These are phyloP conservation scores for Amphipoea oculea DNA, from an alignment of 2,888 invertebrate genomes.

Conservation along the genomic window DNA sequence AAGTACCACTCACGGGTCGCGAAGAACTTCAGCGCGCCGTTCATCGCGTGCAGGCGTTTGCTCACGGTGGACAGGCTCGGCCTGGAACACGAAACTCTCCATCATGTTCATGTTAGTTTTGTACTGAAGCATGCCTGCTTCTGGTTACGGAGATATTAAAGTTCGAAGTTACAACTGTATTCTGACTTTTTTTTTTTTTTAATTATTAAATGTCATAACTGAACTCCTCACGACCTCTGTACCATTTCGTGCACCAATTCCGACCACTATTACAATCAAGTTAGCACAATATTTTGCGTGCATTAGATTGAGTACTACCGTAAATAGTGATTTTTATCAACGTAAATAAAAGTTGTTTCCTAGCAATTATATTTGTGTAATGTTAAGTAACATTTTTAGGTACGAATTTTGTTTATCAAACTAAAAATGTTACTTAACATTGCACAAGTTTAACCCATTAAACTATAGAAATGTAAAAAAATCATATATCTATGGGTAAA, in stretches of 20 bases:
- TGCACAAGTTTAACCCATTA: no score
- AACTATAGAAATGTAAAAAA: no score
- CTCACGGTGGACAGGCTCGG: conserved; percentile 37
- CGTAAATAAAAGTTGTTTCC: not conserved
- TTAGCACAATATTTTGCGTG: no score
- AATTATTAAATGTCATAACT: not conserved
- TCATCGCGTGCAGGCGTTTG: conserved; percentile 65
- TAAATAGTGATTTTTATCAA: not conserved
- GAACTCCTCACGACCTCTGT: no score
- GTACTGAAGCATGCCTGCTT: not conserved
- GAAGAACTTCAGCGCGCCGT: conserved; percentile 91
- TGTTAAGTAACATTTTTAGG: not conserved
- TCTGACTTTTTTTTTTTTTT: not conserved
- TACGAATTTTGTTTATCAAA: no score
- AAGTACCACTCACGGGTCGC: conserved; percentile 92
- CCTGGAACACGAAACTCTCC: conserved; percentile 26
- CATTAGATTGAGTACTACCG: no score
- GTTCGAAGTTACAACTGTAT: not conserved
- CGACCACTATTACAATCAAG: no score
- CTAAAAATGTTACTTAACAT: no score
- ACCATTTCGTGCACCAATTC: no score
- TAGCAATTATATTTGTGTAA: not conserved
- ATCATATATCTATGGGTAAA: not conserved
- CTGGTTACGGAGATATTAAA: not conserved
- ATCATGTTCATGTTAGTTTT: not conserved